Evolutionary conservation across 2,797 vertebrate genomes (phyloP).

Genomic region (Eospalax fontanierii): DNA sequence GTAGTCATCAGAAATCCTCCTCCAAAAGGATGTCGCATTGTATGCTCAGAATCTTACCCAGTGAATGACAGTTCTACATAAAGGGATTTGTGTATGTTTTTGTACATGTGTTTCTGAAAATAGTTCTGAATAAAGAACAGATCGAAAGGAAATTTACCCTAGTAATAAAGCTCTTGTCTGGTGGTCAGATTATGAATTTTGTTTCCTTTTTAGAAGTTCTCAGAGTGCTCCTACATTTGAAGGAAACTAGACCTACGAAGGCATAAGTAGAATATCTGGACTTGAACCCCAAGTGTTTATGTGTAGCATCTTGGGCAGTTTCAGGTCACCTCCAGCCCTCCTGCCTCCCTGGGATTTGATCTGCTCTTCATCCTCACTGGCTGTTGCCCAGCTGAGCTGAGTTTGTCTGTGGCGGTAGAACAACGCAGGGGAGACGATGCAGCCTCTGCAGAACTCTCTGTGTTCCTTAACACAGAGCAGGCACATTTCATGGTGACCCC

Average conservation of each 20-base stretch:
- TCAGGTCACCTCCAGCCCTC: too few relatives aligned
- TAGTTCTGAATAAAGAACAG: not conserved
- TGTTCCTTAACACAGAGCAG: not conserved
- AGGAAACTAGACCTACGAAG: not conserved
- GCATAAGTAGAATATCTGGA: not conserved
- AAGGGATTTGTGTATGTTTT: not conserved
- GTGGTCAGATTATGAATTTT: not conserved
- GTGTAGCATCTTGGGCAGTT: not conserved
- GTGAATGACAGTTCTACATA: not conserved
- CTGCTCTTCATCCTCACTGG: not conserved
- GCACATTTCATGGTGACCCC: not conserved
- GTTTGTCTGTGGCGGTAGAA: not conserved
- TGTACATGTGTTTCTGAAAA: not conserved
- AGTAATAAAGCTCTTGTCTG: not conserved
- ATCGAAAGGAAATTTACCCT: not conserved
- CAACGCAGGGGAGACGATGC: not conserved
- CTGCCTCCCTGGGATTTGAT: not conserved
- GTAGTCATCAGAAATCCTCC: not conserved
- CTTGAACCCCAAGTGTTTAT: not conserved
- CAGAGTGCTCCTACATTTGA: not conserved
- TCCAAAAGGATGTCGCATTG: not conserved
- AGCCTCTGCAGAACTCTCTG: not conserved
- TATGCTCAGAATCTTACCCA: not conserved
- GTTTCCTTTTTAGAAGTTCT: not conserved
- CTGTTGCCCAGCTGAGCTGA: not conserved